Evolutionary conservation across 2,113 vertebrate genomes (phyloP).

Genomic region (Meles meles): DNA sequence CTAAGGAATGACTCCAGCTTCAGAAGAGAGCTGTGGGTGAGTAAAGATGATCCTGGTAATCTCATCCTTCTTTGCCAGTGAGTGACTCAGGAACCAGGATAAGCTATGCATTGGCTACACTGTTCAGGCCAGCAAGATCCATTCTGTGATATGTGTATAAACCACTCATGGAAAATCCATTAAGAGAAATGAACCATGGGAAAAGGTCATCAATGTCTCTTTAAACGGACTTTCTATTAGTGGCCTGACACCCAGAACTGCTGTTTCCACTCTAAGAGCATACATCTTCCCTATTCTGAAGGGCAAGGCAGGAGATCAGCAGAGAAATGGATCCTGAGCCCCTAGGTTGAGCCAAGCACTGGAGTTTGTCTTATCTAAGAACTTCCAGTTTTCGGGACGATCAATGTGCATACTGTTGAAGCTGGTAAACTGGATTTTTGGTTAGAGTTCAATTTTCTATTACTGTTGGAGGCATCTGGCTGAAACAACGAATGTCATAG

Average conservation of each 20-base stretch:
- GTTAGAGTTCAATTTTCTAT: background rate
- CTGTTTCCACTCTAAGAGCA: fast-evolving
- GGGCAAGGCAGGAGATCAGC: fast-evolving
- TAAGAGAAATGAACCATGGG: fast-evolving
- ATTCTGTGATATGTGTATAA: background rate
- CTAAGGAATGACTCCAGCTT: too few relatives aligned
- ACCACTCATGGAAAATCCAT: background rate
- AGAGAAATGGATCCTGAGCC: too few relatives aligned
- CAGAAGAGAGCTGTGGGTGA: background rate
- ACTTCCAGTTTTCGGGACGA: background rate
- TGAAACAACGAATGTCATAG: background rate
- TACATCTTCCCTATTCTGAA: background rate
- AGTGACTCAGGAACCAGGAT: background rate
- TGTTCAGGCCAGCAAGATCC: background rate
- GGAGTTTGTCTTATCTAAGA: background rate
- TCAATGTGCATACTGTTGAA: too few relatives aligned
- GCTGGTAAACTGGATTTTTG: background rate
- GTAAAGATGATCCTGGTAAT: background rate
- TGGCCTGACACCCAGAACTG: too few relatives aligned
- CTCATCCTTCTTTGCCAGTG: background rate
- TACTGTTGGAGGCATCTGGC: background rate
- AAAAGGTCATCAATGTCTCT: background rate
- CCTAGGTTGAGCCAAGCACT: background rate
- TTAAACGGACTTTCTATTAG: background rate
- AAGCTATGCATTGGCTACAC: too few relatives aligned